Conservation (phyloP, 2,113 vertebrate species). For the Colaptes auratus region DNA sequence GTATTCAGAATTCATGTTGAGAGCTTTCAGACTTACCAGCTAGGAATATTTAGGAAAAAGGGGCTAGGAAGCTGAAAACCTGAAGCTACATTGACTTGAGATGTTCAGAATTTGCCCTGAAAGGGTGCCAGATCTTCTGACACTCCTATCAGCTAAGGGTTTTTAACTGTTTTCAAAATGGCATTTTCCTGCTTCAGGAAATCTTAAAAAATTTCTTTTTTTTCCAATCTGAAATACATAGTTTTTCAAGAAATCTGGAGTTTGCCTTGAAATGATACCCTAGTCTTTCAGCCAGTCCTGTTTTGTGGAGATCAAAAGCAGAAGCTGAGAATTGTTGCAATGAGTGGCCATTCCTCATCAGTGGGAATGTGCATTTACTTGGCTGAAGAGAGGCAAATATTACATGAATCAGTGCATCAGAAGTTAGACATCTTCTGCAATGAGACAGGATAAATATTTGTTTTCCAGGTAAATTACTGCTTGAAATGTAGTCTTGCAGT, state of each 20-base stretch:
- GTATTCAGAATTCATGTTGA: background rate
- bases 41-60: background rate
- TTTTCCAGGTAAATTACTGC: constrained; percentile 29
- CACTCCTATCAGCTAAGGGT: background rate
- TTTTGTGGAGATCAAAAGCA: background rate
- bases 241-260: background rate
- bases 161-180: background rate
- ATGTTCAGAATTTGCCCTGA: background rate
- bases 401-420: background rate
- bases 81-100: background rate
- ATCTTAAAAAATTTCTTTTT: background rate
- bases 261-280: background rate
- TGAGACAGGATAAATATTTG: background rate
- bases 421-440: background rate
- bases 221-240: background rate
- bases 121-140: background rate
- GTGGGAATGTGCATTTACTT: background rate
- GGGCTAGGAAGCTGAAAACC: background rate
- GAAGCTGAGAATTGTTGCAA: background rate
- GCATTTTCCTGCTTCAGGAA: background rate
- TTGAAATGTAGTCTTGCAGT: constrained; percentile 18
- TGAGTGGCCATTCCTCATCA: background rate
- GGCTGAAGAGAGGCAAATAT: background rate
- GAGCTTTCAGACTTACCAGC: background rate
- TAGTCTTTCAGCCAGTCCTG: background rate